Evolutionary conservation across 2,113 vertebrate species (phyloP), one percentile per base, ranked within the genome.

Genomic region (Eudyptes chrysolophus): DNA sequence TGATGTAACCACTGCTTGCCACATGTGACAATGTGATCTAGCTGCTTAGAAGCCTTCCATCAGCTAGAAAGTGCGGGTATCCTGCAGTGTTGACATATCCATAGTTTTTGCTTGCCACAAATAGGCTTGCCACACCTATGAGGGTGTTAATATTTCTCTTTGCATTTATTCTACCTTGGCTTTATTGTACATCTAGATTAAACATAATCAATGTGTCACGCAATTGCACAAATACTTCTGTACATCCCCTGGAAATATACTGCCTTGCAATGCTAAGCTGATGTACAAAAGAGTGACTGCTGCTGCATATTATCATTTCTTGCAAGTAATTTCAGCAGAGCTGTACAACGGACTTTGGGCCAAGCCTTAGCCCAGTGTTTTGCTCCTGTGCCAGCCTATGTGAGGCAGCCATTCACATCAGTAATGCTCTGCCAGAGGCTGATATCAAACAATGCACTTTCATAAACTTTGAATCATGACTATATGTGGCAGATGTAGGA

Each of bases 121-220:
- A 11, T 0, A 55, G 3, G 16, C 44, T 90, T 64, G 48, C 11
- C 55, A 57, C 26, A 7, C 27, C 29, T 58, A 2, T 0, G 0
- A 71, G 22, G n/a, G 21, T 61, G 25, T 55, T 62, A 42, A 18
- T 55, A 68, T 40, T 82, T 49, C n/a, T 64, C 40, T 72, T 49
- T 32, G 30, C 20, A 13, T n/a, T n/a, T 74, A 48, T 65, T 78
- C 9, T 77, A 9, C 55, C 32, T 74, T 55, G 69, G 29, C 19
- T 85, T 82, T 46, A 22, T n/a, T 32, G n/a, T 72, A 51, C 7
- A n/a, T n/a, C 8, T 82, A 65, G 46, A 38, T 57, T 65, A 61
- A 55, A n/a, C 11, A 9, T 25, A n/a, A 79, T 32, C 8, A 58
- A 18, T 9, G 24, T 34, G 13, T 52, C 3, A 1, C 1, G 7